Evolutionary conservation across 2,888 invertebrate genomes (phyloP).

Genomic region (Mythimna lalbum): DNA sequence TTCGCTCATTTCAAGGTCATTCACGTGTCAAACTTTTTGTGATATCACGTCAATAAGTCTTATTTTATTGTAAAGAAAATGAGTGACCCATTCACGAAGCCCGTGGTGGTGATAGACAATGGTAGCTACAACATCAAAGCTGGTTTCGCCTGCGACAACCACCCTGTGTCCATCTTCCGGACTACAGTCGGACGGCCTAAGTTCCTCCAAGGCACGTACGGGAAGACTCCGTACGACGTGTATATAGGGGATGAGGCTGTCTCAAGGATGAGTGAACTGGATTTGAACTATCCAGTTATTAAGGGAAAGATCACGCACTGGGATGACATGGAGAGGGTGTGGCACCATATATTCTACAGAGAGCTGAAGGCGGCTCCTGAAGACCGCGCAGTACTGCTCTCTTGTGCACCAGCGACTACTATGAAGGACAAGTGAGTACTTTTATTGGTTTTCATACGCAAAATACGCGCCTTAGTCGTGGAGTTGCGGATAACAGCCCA

Average conservation of each 20-base stretch:
- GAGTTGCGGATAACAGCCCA: too few species aligned
- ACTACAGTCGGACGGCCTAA: constrained; percentile 81
- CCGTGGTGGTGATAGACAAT: constrained; percentile 82
- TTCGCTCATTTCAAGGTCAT: constrained; percentile 29
- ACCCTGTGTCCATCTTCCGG: constrained; percentile 83
- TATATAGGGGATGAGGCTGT: constrained; percentile 79
- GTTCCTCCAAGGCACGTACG: constrained; percentile 76
- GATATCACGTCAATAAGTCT: background rate
- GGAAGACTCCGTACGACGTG: constrained; percentile 79
- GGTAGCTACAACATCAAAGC: constrained; percentile 83
- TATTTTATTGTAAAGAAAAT: constrained; percentile 58
- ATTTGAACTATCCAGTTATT: constrained; percentile 74
- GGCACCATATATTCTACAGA: constrained; percentile 82
- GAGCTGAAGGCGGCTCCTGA: constrained; percentile 85
- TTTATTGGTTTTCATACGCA: too few species aligned
- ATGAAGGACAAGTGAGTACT: constrained; percentile 79
- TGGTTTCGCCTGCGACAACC: constrained; percentile 85
- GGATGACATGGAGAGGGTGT: constrained; percentile 86
- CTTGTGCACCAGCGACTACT: constrained; percentile 68
- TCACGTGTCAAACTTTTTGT: background rate
- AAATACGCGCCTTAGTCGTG: too few species aligned
- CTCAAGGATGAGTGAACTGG: constrained; percentile 68
- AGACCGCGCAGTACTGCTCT: constrained; percentile 79
- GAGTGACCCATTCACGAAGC: constrained; percentile 73
- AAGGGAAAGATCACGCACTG: constrained; percentile 80